Evolutionary conservation across 2,113 vertebrate genomes (phyloP).

Genomic region (Sturnira hondurensis): DNA sequence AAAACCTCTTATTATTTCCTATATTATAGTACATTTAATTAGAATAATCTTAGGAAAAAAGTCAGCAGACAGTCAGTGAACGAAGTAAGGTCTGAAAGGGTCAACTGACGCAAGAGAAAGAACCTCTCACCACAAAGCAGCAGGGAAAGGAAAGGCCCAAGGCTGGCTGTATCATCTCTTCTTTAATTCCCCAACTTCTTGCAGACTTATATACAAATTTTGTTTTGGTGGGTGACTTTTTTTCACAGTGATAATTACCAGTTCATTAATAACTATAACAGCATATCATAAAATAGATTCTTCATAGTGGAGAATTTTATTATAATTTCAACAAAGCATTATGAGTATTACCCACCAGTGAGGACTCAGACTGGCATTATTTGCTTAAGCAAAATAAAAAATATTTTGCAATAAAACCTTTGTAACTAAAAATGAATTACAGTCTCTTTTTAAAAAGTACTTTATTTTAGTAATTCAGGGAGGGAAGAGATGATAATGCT

Average conservation of each 20-base stretch:
- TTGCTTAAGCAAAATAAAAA: constrained; percentile 33
- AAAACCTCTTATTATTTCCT: constrained; percentile 14
- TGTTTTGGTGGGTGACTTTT: not conserved
- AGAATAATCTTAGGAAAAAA: not conserved
- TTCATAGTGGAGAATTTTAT: not conserved
- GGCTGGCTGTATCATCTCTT: not conserved
- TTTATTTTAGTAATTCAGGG: not conserved
- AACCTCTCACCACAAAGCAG: not conserved
- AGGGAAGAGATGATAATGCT: not conserved
- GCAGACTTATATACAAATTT: not conserved
- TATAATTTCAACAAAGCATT: not conserved
- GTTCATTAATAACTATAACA: not conserved
- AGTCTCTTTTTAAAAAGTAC: not conserved
- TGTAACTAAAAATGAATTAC: constrained; percentile 10
- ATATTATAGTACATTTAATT: not conserved
- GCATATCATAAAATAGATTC: not conserved
- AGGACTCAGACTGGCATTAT: not conserved
- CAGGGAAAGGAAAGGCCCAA: not conserved
- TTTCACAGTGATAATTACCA: not conserved
- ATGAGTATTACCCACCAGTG: not conserved
- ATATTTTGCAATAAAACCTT: not conserved
- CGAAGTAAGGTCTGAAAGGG: not conserved
- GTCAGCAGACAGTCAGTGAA: not conserved
- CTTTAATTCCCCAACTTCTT: not conserved
- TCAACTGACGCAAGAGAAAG: not conserved